Base-by-base conservation (phyloP, 2,113 vertebrate genomes). In the Phrynosoma platyrhinos region DNA sequence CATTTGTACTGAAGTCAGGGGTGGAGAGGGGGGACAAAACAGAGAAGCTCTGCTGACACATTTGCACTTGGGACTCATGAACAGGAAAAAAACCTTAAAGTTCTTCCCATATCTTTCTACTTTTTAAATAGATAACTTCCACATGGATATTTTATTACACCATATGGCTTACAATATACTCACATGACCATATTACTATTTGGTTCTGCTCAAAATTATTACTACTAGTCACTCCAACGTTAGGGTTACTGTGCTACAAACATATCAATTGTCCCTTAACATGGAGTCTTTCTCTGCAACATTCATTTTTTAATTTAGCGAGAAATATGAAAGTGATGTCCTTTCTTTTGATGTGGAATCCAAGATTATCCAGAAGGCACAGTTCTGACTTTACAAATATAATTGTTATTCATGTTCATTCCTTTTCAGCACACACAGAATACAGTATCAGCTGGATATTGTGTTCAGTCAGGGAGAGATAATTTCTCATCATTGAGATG, bases 331-430 rank as follows among this genome's bases (percentile, higher is more conserved):
- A 90, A 79, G 88, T 84, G 82, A 79, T 53, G 2, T 71, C 42
- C 87, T 68, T 86, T 72, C 81, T 71, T 82, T 86, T 83, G 62
- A 86, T 64, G 53, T 64, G n/a, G 47, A 90, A 80, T 81, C 87
- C 84, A 77, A 25, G 4, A 16, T 81, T 81, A 85, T 55, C 64
- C 87, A 91, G 85, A 55, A 93, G 69, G 71, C 58, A 90, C 25
- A 92, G 64, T 10, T 89, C 66, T 88, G 79, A 82, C 0, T 66
- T 72, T 74, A 7, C 75, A 88, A 88, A 3, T 42, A 88, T 55
- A 87, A 91, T 87, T 86, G 75, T 85, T 27, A 90, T 92, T 21
- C 18, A 47, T 13, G 91, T 86, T 76, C 78, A 74, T 78, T 75
- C 90, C 90, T 78, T 52, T 81, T 55, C n/a, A 69, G 62, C 58